Evolutionary conservation across 2,888 invertebrate genomes (phyloP), one percentile per base, ranked within the genome.

Genomic region (Caradrina clavipalpis): DNA sequence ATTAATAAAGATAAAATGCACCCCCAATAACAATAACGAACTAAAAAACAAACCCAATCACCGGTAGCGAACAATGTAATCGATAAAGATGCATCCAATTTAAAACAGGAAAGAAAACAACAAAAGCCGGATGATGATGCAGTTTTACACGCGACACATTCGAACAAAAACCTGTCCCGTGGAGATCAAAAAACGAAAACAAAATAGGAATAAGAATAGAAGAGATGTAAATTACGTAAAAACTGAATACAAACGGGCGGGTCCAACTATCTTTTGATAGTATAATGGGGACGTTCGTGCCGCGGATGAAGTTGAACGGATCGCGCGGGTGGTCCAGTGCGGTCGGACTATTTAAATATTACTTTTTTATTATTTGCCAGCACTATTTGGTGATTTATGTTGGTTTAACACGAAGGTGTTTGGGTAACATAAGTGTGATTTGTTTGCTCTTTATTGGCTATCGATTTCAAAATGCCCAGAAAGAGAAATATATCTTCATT

Each of bases 381-480:
- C 90, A 86, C 88, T 89, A 87, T 92, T 89, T 89, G 90, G 89
- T 93, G 94, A 94, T 94, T 92, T 93, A 94, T 93, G 92, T 94
- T 92, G 91, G 92, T 90, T 92, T 91, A 93, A 92, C 93, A 92
- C 90, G 92, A 90, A 94, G 91, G 93, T 95, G 94, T 94, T 91
- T 92, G 92, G 89, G 90, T 90, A 90, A 92, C 90, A 87, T 88
- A 87, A 84, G 91, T 89, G 90, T 92, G 93, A 94, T 94, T 95
- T 94, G 95, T 95, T 90, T 87, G 86, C 84, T 88, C 86, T 91
- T 89, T 92, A 92, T 91, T 88, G 90, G 89, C 87, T 92, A 93
- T 93, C 91, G 87, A 90, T 91, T 89, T 90, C 88, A 83, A 87
- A 87, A 81, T 76, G 68, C 69, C 76, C 76, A 63, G 51, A 57